phyloP scores from a whole-genome alignment of 1,140 invertebrate genomes.

The Xylocopa sonorina region DNA sequence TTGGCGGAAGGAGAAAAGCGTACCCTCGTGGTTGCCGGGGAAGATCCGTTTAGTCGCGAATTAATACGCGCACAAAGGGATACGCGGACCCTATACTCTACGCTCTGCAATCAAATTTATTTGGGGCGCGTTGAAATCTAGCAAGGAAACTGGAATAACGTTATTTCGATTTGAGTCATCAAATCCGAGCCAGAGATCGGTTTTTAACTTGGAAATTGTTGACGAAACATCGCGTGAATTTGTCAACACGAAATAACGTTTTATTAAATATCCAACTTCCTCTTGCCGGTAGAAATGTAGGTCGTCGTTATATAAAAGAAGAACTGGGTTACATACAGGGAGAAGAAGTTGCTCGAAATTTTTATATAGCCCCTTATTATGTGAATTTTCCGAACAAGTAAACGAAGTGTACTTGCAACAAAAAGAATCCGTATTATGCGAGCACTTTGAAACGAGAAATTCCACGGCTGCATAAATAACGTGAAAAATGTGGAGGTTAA shows the following conservation, averaged over 20 bases:
- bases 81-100: background rate
- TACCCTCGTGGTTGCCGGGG: slow-evolving; percentile 7
- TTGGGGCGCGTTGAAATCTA: slow-evolving; percentile 1
- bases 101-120: slow-evolving; percentile 14
- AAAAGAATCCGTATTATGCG: background rate
- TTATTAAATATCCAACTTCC: no score
- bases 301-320: no score
- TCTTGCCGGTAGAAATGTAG: no score
- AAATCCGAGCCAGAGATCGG: no score
- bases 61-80: slow-evolving; percentile 38
- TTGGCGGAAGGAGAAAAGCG: slow-evolving; percentile 31
- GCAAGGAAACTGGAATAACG: slow-evolving; percentile 17
- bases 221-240: no score
- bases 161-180: background rate
- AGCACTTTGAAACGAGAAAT: background rate
- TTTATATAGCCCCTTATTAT: no score
- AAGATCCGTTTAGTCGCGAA: slow-evolving; percentile 35
- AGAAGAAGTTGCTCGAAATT: no score
- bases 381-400: background rate
- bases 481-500: background rate
- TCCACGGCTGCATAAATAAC: background rate
- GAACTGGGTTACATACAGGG: no score
- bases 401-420: background rate
- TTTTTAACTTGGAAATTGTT: no score
- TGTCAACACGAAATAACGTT: no score